Conservation (phyloP, 2,888 invertebrate genomes). For the Amblyteles armatorius region DNA sequence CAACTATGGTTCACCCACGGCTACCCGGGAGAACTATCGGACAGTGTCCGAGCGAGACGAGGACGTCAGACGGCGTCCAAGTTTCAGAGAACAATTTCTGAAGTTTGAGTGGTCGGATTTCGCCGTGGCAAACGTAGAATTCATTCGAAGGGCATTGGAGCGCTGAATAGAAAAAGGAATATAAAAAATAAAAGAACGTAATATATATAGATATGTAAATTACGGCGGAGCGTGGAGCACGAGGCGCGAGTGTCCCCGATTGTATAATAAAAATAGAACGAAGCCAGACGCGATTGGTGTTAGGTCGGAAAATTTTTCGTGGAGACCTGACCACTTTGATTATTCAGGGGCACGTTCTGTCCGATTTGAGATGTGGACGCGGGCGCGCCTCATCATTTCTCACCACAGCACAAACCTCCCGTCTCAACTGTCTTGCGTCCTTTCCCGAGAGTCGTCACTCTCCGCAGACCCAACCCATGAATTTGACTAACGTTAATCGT, state of each 20-base stretch:
- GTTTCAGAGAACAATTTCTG: background rate
- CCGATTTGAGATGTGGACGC: slow-evolving; percentile 46
- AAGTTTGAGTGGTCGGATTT: background rate
- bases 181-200: background rate
- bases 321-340: slow-evolving; percentile 53
- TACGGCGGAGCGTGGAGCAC: slow-evolving; percentile 31
- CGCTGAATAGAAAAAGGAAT: background rate
- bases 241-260: slow-evolving; percentile 64
- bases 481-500: background rate
- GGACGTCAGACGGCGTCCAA: too few relatives aligned
- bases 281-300: slow-evolving; percentile 58
- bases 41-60: too few relatives aligned
- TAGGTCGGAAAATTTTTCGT: slow-evolving; percentile 53
- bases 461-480: background rate
- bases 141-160: background rate
- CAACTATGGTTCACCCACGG: too few relatives aligned
- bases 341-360: slow-evolving; percentile 60
- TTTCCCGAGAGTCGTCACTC: background rate
- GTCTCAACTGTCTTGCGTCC: background rate
- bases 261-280: slow-evolving; percentile 67
- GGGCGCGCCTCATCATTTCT: slow-evolving; percentile 8
- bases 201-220: slow-evolving; percentile 27
- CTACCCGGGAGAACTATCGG: too few relatives aligned
- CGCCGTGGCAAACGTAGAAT: background rate
- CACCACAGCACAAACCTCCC: background rate